Conservation (phyloP, 37 sponge, comb jelly and placozoan species). For the Spongia lamella region DNA sequence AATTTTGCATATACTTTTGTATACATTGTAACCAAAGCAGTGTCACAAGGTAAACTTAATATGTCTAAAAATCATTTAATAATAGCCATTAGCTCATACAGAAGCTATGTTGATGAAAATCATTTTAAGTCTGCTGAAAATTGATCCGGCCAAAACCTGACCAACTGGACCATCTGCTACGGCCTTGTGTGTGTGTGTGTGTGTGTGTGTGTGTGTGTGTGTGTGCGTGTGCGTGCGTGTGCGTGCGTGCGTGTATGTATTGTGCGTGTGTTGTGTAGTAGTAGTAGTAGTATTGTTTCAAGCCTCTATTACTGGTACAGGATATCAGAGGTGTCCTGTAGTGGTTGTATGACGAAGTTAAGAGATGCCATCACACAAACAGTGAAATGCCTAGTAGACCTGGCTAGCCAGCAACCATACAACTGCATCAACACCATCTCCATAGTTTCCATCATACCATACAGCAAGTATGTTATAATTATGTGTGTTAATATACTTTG, state of each 20-base stretch:
- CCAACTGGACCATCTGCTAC: too few species aligned
- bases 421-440: slow-evolving; percentile 86
- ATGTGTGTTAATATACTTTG: slow-evolving; percentile 14
- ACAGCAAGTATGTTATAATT: slow-evolving; percentile 56
- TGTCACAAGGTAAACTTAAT: too few species aligned
- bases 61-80: too few species aligned
- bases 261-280: neutral
- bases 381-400: slow-evolving; percentile 48
- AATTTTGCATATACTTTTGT: too few species aligned
- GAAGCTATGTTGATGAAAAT: too few species aligned
- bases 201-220: too few species aligned
- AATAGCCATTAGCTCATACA: too few species aligned
- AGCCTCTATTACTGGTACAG: neutral
- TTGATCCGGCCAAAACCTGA: too few species aligned
- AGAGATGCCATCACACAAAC: slow-evolving; percentile 8
- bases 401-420: slow-evolving; percentile 72
- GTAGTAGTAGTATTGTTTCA: neutral
- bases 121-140: too few species aligned
- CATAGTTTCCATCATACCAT: slow-evolving; percentile 77
- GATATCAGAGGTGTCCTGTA: slow-evolving; percentile 7
- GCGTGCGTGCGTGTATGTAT: too few species aligned
- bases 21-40: too few species aligned
- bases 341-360: neutral
- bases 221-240: too few species aligned
- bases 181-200: neutral